These are phyloP conservation scores for Penaeus chinensis DNA, from an alignment of 1,140 invertebrate genomes.

Conservation along the genomic window DNA sequence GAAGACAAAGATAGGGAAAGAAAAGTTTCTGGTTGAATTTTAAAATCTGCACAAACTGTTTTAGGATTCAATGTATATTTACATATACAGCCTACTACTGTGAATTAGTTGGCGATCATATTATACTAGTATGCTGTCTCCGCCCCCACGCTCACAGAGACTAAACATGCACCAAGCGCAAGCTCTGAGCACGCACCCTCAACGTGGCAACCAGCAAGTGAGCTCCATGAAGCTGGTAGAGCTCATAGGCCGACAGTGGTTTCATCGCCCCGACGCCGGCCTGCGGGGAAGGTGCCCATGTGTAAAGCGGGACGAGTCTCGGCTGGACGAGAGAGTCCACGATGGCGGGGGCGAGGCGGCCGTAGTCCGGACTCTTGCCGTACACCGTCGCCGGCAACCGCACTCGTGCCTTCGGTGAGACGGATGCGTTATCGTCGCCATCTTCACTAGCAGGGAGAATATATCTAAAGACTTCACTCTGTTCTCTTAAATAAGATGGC, in stretches of 20 bases:
- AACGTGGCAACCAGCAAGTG: background rate
- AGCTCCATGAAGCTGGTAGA: background rate
- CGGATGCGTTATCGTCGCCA: background rate
- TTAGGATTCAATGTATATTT: too few relatives aligned
- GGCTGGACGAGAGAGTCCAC: background rate
- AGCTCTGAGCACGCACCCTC: background rate
- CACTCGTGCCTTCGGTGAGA: background rate
- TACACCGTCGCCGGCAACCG: background rate
- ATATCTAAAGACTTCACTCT: background rate
- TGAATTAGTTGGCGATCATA: too few relatives aligned
- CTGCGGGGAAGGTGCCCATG: background rate
- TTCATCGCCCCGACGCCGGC: background rate
- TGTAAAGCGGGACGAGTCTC: slow-evolving; percentile 9
- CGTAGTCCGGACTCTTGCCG: slow-evolving; percentile 21
- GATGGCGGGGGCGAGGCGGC: background rate
- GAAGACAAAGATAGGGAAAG: background rate
- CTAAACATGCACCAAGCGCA: background rate
- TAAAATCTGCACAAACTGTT: too few relatives aligned
- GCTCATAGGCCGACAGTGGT: background rate
- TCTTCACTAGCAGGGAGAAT: background rate
- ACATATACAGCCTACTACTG: too few relatives aligned
- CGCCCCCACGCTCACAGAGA: background rate
- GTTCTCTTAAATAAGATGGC: background rate
- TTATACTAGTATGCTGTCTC: too few relatives aligned
- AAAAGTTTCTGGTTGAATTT: too few relatives aligned